These are phyloP conservation scores for Creontiades dilutus DNA, from an alignment of 2,888 invertebrate genomes.

Conservation along the genomic window DNA sequence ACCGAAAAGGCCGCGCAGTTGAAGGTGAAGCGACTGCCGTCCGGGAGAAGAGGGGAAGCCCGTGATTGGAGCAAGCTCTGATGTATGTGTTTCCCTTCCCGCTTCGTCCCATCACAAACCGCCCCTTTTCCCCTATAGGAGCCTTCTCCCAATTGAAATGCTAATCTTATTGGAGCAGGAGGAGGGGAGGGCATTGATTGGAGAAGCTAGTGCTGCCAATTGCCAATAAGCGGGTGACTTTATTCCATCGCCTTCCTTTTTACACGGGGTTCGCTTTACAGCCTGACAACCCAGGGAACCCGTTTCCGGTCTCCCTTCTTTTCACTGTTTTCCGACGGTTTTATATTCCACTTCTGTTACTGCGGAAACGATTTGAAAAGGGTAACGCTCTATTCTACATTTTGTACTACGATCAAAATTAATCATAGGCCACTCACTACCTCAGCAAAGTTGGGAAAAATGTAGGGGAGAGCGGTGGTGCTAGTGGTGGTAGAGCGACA, in stretches of 20 bases:
- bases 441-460: too few species aligned
- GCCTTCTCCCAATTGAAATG: constrained; percentile 66
- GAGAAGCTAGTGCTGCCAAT: constrained; percentile 64
- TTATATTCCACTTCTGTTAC: too few species aligned
- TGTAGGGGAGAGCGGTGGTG: too few species aligned
- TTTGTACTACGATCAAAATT: too few species aligned
- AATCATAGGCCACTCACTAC: too few species aligned
- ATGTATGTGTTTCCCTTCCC: constrained; percentile 59
- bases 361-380: too few species aligned
- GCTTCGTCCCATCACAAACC: neutral
- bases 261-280: constrained; percentile 21
- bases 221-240: constrained; percentile 68
- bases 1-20: neutral
- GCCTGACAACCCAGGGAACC: neutral
- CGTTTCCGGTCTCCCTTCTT: neutral
- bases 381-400: too few species aligned
- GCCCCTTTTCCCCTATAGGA: constrained; percentile 1
- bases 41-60: neutral
- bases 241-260: constrained; percentile 56
- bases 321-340: neutral
- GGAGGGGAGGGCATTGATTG: constrained; percentile 67
- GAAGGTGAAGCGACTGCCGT: neutral
- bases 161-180: constrained; percentile 70
- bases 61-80: constrained; percentile 60
- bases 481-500: too few species aligned